Base-by-base conservation (phyloP, 2,797 vertebrate species). In the Sciaenops ocellatus region DNA sequence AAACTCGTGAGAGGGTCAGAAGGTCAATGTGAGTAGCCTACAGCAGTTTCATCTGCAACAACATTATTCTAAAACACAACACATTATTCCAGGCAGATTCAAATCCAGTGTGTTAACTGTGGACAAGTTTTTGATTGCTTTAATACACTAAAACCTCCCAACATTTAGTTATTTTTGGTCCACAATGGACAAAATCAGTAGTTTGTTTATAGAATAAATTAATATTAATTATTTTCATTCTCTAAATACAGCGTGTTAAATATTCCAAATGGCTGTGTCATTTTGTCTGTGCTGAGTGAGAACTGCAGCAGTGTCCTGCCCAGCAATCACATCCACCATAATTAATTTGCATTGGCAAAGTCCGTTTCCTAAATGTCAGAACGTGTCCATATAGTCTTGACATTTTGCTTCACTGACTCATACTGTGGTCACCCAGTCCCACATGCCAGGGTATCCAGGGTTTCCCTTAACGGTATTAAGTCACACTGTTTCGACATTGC, bases 191-290 rank as follows among this genome's bases (percentile, higher is more conserved):
- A 88, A 94, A 90, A 93, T 94, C 76, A 96, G 95, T 94, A 95
- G 94, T 95, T 95, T 88, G 69, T 73, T 89, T 90, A 96, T 96
- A 96, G 96, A 99, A 99, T 99, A 98, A 98, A 98, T 99, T 99
- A 99, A 97, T 97, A 98, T 97, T 96, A 97, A 95, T 96, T 97
- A 90, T 88, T 89, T 90, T 84, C 85, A 94, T 95, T 98, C 94
- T 96, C 92, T 94, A 94, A 92, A 96, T 96, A 95, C 96, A 97
- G 96, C 95, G 87, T 96, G 97, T 97, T 98, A 98, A 98, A 98
- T 98, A 99, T 97, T 95, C 95, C 95, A 95, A 83, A 91, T 86
- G 85, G 87, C 87, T 90, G 91, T 85, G 87, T 93, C 67, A 57
- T 96, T 94, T 87, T 64, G 59, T 85, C 69, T 85, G 90, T 76